phyloP scores from a whole-genome alignment of 1,140 invertebrate genomes.

The Galleria mellonella region DNA sequence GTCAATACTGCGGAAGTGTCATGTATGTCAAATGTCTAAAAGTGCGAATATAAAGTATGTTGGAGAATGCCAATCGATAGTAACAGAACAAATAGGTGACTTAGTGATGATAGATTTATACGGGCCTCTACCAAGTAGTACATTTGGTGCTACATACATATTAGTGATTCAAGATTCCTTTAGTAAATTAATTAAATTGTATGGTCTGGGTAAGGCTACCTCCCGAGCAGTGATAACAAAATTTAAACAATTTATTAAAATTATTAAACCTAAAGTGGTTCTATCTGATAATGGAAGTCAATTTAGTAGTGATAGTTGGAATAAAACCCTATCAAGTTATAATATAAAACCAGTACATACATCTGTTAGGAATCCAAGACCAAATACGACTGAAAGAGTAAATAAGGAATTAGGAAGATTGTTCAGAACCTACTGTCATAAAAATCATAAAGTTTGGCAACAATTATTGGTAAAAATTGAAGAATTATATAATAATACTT shows the following conservation, averaged over 20 bases:
- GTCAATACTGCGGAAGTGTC: conserved; percentile 18
- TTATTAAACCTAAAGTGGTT: conserved; percentile 10
- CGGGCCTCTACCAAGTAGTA: conserved; percentile 27
- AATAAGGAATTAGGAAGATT: no score
- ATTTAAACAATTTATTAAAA: conserved; percentile 4
- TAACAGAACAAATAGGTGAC: conserved; percentile 16
- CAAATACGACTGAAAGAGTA: no score
- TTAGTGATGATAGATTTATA: conserved; percentile 34
- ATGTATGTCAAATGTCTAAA: not conserved
- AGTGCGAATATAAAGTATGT: no score
- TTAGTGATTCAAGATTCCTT: conserved; percentile 38
- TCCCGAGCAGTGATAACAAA: no score
- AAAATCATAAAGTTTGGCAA: no score
- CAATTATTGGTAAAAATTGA: conserved; percentile 12
- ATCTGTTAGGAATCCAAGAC: no score
- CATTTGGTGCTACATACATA: conserved; percentile 22
- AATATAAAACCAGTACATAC: no score
- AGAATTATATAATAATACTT: conserved; percentile 38
- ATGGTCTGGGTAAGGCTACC: no score
- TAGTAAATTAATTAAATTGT: not conserved
- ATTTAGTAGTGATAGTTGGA: conserved; percentile 13
- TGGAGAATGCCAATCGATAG: no score
- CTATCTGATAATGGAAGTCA: conserved; percentile 22
- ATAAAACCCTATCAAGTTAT: not conserved
- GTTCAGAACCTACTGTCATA: no score